phyloP scores from a whole-genome alignment of 2,888 invertebrate species.

The Hypomecis atomaria region DNA sequence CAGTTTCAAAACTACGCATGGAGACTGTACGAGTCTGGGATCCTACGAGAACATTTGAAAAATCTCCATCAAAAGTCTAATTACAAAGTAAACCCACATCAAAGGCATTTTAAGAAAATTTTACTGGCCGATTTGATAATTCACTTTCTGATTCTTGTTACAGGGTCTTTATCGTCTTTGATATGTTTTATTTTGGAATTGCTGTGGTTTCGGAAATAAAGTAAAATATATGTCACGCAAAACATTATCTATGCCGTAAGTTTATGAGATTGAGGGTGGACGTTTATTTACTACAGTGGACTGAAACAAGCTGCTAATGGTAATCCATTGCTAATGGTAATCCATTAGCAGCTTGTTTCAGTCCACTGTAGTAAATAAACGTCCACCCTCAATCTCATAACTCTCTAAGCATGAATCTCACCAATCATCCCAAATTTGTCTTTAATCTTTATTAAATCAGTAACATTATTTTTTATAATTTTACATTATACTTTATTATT shows the following conservation, averaged over 20 bases:
- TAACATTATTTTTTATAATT: too few species aligned
- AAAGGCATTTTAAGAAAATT: conserved; percentile 44
- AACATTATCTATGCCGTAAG: not conserved
- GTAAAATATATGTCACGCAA: not conserved
- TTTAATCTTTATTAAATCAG: too few species aligned
- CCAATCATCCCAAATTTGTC: too few species aligned
- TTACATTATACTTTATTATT: too few species aligned
- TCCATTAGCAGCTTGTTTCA: too few species aligned
- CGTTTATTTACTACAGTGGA: too few species aligned
- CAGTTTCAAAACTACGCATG: conserved; percentile 53
- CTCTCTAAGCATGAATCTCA: too few species aligned
- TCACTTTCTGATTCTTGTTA: conserved; percentile 53
- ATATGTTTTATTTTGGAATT: conserved; percentile 57
- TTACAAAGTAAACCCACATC: conserved; percentile 10
- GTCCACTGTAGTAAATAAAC: too few species aligned
- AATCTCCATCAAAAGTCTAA: conserved; percentile 44
- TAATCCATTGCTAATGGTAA: too few species aligned
- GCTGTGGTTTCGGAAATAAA: conserved; percentile 31
- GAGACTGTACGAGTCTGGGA: conserved; percentile 59
- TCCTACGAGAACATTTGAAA: conserved; percentile 51
- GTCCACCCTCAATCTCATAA: too few species aligned
- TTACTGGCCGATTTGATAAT: conserved; percentile 52
- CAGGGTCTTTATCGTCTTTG: conserved; percentile 52
- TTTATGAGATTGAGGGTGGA: too few species aligned
- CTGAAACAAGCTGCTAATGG: too few species aligned